Conservation (phyloP, 1,140 invertebrate species). For the Drosophila ercepeae region DNA sequence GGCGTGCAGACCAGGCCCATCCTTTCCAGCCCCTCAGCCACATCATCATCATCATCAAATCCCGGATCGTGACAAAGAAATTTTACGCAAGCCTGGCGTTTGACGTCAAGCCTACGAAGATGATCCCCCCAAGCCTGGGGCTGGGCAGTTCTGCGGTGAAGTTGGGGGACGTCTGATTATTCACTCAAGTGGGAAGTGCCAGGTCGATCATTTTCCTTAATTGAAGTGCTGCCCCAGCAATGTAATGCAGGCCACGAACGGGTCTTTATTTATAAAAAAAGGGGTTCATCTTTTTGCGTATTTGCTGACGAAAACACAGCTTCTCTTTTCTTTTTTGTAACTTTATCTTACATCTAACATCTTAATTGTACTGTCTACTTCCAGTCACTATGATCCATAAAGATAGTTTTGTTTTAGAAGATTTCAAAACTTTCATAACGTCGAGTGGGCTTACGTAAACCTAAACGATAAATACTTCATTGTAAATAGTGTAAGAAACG, state of each 20-base stretch:
- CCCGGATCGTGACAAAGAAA: conserved; percentile 68
- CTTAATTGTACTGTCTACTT: no score
- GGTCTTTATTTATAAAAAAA: not conserved
- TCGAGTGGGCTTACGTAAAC: not conserved
- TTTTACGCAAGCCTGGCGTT: conserved; percentile 51
- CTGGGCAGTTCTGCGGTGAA: conserved; percentile 24
- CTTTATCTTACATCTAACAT: no score
- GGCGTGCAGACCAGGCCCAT: conserved; percentile 19
- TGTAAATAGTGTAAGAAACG: no score
- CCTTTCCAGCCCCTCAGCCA: not conserved
- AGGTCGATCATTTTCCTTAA: conserved; percentile 30
- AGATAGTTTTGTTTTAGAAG: not conserved
- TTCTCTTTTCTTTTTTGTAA: no score
- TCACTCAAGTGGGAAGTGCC: conserved; percentile 50
- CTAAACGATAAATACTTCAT: not conserved
- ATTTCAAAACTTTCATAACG: not conserved
- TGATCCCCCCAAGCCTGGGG: conserved; percentile 5
- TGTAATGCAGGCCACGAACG: conserved; percentile 1
- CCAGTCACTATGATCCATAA: not conserved
- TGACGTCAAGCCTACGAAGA: conserved; percentile 49
- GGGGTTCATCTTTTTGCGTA: conserved; percentile 2
- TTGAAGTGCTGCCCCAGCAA: conserved; percentile 46
- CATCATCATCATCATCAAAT: not conserved
- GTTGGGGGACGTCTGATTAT: conserved; percentile 35
- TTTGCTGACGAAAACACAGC: no score